Conservation (phyloP, 2,113 vertebrate species). For the Rhipidura dahli region DNA sequence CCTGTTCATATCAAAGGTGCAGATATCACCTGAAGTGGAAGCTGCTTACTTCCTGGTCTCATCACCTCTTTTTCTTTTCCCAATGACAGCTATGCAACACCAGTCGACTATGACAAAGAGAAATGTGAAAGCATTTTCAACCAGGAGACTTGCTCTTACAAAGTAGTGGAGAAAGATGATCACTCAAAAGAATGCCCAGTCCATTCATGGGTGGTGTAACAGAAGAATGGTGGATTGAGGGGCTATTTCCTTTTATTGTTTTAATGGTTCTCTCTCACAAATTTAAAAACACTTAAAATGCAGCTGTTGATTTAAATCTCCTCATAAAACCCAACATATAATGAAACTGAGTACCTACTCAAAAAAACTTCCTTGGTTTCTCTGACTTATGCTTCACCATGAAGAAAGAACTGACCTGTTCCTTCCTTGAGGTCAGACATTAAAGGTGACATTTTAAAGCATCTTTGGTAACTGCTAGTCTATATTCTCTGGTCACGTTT, state of each 20-base stretch:
- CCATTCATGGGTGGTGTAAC: background rate
- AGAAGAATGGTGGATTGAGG: background rate
- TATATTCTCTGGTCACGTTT: background rate
- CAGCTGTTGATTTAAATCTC: background rate
- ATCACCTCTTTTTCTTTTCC: background rate
- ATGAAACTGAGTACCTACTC: background rate
- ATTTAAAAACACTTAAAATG: background rate
- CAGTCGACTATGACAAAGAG: background rate
- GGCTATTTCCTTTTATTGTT: background rate
- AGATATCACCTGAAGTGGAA: background rate
- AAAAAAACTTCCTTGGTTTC: background rate
- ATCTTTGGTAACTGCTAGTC: background rate
- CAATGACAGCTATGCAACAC: background rate
- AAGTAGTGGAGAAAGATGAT: slow-evolving; percentile 41
- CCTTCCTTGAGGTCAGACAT: background rate
- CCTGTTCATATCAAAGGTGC: background rate
- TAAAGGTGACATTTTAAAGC: background rate
- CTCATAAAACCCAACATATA: background rate
- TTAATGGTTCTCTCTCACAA: background rate
- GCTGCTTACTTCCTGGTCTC: background rate
- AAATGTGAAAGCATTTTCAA: slow-evolving; percentile 25
- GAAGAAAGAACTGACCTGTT: background rate
- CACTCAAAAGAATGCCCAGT: slow-evolving; percentile 26
- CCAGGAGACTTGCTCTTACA: slow-evolving; percentile 7
- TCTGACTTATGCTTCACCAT: background rate